Conservation (phyloP, 2,797 vertebrate species). For the Petrocephalus schoutedeni region DNA sequence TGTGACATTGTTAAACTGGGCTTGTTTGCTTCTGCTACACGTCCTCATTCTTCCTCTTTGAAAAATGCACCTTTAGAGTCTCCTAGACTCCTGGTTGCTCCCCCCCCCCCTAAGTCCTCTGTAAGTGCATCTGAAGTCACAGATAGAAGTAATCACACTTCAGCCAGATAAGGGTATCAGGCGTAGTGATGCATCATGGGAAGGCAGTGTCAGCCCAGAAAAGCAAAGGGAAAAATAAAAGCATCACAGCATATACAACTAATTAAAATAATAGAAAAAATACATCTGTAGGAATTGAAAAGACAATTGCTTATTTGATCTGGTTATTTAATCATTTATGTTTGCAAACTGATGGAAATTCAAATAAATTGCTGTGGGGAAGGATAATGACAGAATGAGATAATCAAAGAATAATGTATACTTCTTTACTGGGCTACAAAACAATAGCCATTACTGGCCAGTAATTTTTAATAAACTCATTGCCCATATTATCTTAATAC, state of each 20-base stretch:
- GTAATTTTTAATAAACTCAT: background rate
- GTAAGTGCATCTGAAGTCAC: slow-evolving; percentile 9
- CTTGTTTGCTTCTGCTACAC: background rate
- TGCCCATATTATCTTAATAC: background rate
- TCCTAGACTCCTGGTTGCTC: background rate
- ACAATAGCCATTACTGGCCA: background rate
- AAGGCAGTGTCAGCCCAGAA: background rate
- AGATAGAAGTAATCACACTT: slow-evolving; percentile 1
- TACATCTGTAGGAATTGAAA: background rate
- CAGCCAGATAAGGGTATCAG: background rate
- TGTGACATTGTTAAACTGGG: background rate
- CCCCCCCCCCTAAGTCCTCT: background rate
- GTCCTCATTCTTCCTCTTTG: background rate
- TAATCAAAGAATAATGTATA: background rate
- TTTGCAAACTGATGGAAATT: background rate
- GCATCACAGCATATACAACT: background rate
- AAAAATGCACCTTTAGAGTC: slow-evolving; percentile 9
- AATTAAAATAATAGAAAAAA: background rate
- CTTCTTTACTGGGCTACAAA: background rate
- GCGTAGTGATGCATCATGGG: slow-evolving; percentile 6
- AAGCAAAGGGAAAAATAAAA: background rate
- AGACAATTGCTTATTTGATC: slow-evolving; percentile 6
- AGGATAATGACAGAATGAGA: background rate
- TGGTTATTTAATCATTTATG: slow-evolving; percentile 7
- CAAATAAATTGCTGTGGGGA: background rate